Percentiles rank a stretch among this genome's conserved stretches.
Evolutionary conservation across 2,797 vertebrate genomes (phyloP).

Genomic region (Sebastes kiyomatsui): DNA sequence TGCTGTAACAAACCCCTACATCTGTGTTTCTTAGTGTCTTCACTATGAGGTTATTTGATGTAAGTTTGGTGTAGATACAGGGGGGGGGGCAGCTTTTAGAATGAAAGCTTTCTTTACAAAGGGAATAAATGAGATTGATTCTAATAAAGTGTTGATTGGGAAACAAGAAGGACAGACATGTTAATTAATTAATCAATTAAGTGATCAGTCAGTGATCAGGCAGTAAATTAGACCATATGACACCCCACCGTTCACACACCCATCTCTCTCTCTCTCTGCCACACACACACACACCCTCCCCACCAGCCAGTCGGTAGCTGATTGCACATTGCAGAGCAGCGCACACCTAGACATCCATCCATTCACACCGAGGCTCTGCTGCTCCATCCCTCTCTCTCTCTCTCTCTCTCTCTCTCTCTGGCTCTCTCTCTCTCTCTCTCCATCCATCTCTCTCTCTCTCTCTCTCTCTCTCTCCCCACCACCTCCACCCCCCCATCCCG

Average conservation of each 20-base stretch:
- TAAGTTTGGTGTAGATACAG: not conserved
- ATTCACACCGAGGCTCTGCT: slow-evolving; percentile 22
- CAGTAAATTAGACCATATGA: not conserved
- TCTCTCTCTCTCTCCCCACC: not conserved
- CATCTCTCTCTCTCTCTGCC: not conserved
- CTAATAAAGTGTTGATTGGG: not conserved
- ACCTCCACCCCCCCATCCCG: not conserved
- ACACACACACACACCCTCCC: not conserved
- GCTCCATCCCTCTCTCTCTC: not conserved
- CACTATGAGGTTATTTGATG: no score
- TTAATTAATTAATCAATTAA: not conserved
- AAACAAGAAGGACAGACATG: not conserved
- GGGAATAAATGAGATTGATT: not conserved
- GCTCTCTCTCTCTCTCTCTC: not conserved
- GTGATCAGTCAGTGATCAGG: not conserved
- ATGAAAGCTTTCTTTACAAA: not conserved
- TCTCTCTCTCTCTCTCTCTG: not conserved
- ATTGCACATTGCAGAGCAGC: slow-evolving; percentile 37
- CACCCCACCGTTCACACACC: not conserved
- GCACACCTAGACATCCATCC: slow-evolving; percentile 31
- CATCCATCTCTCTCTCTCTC: not conserved
- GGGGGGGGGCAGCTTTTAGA: not conserved
- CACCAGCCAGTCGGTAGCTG: not conserved
- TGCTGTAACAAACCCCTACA: no score
- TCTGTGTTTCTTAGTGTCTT: no score